These are phyloP conservation scores for Aradophagus sp. DNA, from an alignment of 1,140 invertebrate genomes.

Conservation along the genomic window DNA sequence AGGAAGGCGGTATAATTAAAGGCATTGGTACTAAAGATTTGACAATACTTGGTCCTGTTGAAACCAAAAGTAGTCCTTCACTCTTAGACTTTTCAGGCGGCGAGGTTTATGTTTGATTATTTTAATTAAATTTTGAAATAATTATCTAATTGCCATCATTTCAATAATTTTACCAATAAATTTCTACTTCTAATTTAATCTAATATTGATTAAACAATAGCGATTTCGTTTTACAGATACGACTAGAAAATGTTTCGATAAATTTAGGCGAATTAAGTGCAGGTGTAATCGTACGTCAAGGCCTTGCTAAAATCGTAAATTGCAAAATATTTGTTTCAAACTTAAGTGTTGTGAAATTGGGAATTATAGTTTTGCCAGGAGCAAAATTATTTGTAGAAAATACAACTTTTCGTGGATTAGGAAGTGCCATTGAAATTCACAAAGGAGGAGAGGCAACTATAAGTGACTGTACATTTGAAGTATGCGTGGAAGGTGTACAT, in stretches of 20 bases:
- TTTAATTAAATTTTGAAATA: neutral
- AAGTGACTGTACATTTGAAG: constrained; percentile 63
- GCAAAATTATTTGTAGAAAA: constrained; percentile 65
- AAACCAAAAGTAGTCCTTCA: constrained; percentile 63
- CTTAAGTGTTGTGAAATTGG: constrained; percentile 66
- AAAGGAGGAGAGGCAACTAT: constrained; percentile 60
- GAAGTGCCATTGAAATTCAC: constrained; percentile 65
- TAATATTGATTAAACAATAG: too few relatives aligned
- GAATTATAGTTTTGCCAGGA: constrained; percentile 67
- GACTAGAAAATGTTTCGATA: constrained; percentile 66
- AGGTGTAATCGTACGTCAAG: constrained; percentile 66
- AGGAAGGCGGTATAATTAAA: constrained; percentile 73
- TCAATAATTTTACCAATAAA: constrained; percentile 5
- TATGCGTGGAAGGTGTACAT: constrained; percentile 67
- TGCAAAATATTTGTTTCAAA: constrained; percentile 65
- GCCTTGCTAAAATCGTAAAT: constrained; percentile 59
- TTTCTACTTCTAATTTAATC: too few relatives aligned
- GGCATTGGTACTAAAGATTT: constrained; percentile 63
- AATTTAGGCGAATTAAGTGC: constrained; percentile 66
- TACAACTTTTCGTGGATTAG: constrained; percentile 64
- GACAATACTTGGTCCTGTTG: constrained; percentile 61
- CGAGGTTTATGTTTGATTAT: constrained; percentile 44
- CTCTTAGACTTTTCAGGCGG: constrained; percentile 69
- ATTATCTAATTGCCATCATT: constrained; percentile 1
- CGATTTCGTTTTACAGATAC: constrained; percentile 62